These are phyloP conservation scores for Acinonyx jubatus DNA, from an alignment of 2,113 vertebrate species.

Conservation along the genomic window DNA sequence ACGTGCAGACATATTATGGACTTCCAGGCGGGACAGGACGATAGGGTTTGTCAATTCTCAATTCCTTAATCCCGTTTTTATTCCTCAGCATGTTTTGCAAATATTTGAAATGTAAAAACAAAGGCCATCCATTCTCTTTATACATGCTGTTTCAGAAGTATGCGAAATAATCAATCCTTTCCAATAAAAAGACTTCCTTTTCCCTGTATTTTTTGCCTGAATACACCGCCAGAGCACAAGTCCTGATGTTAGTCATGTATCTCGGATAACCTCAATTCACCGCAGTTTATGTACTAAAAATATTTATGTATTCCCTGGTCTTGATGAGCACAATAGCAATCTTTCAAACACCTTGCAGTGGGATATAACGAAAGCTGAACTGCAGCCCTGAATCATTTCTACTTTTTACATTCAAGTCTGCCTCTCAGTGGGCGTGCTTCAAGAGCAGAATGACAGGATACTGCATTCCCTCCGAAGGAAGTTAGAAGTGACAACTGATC, in stretches of 20 bases:
- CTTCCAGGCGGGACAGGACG: not conserved
- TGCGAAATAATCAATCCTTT: not conserved
- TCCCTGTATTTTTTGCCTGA: not conserved
- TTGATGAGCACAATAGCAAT: not conserved
- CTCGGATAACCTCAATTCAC: not conserved
- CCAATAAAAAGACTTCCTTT: not conserved
- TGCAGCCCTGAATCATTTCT: not conserved
- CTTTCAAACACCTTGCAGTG: not conserved
- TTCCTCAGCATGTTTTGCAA: not conserved
- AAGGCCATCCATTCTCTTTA: slow-evolving; percentile 13
- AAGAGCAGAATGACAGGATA: not conserved
- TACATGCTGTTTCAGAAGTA: not conserved
- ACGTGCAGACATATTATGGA: not conserved
- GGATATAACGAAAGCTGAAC: not conserved
- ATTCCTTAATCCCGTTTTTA: slow-evolving; percentile 6
- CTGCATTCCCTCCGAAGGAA: not conserved
- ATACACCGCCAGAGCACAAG: not conserved
- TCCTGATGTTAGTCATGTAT: not conserved
- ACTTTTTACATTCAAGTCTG: not conserved
- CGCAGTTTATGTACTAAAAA: not conserved
- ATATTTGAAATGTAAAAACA: slow-evolving; percentile 21
- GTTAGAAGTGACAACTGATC: not conserved
- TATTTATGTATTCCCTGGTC: not conserved
- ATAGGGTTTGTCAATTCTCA: not conserved
- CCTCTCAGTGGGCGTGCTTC: not conserved